Percentiles rank a stretch among this genome's conserved stretches.
phyloP scores from a whole-genome alignment of 2,888 invertebrate species.

The Lasioglossum lativentre region DNA sequence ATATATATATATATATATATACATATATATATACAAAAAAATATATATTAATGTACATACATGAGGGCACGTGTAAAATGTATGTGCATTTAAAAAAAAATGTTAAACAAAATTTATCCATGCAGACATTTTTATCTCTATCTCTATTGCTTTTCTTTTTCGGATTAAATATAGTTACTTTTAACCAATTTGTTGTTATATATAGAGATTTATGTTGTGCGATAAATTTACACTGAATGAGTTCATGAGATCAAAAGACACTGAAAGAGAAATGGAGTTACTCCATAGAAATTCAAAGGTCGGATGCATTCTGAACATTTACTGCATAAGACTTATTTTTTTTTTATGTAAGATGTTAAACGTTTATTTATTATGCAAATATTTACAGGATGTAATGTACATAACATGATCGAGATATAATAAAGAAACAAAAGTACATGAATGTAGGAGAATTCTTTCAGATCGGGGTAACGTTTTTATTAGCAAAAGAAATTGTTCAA shows the following conservation, averaged over 20 bases:
- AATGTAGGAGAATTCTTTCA: slow-evolving; percentile 54
- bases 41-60: slow-evolving; percentile 33
- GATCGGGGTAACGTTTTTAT: slow-evolving; percentile 33
- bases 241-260: slow-evolving; percentile 21
- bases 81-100: slow-evolving; percentile 27
- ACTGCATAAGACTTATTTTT: slow-evolving; percentile 61
- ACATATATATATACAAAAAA: slow-evolving; percentile 20
- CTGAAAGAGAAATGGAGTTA: slow-evolving; percentile 22
- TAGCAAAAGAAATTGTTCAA: neutral
- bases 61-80: slow-evolving; percentile 14
- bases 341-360: slow-evolving; percentile 70
- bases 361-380: slow-evolving; percentile 70
- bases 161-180: neutral
- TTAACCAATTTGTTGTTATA: slow-evolving; percentile 37
- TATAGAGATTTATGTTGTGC: slow-evolving; percentile 32
- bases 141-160: neutral
- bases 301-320: slow-evolving; percentile 60
- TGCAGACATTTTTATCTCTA: slow-evolving; percentile 28
- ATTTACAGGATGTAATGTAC: slow-evolving; percentile 79
- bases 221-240: slow-evolving; percentile 35
- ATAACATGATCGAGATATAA: slow-evolving; percentile 76
- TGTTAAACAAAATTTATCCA: slow-evolving; percentile 10
- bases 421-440: slow-evolving; percentile 72
- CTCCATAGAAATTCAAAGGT: slow-evolving; percentile 30
- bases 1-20: neutral